Conservation (phyloP, 1,140 invertebrate genomes). For the Neodiprion virginianus region DNA sequence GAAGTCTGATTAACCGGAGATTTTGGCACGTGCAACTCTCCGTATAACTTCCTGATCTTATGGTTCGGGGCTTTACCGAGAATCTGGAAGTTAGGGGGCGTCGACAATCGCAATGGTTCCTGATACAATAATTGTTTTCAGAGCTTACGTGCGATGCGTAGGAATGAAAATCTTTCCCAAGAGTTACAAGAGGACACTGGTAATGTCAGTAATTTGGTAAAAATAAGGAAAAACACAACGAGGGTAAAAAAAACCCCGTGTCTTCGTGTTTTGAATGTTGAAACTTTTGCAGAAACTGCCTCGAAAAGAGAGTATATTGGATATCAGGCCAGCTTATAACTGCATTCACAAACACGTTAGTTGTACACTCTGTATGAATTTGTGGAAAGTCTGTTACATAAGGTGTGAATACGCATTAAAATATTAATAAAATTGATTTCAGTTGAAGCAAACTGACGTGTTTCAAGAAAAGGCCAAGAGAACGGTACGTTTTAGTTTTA, state of each 20-base stretch:
- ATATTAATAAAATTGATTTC: conserved; percentile 33
- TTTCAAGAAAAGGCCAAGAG: conserved; percentile 54
- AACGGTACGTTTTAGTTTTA: conserved; percentile 39
- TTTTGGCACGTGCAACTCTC: no score
- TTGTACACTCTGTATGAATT: conserved; percentile 21
- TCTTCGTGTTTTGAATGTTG: not conserved
- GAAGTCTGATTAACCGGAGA: no score
- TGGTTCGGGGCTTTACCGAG: not conserved
- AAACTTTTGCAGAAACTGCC: conserved; percentile 48
- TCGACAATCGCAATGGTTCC: no score
- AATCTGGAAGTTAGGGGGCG: no score
- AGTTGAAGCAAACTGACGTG: conserved; percentile 51
- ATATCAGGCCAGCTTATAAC: conserved; percentile 52
- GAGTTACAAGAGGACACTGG: conserved; percentile 37
- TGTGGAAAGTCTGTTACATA: not conserved
- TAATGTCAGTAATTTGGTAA: conserved; percentile 37
- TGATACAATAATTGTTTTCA: conserved; percentile 24
- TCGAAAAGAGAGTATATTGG: conserved; percentile 49
- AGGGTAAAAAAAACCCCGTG: no score
- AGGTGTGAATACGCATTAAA: not conserved
- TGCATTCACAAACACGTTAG: conserved; percentile 59
- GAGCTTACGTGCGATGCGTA: conserved; percentile 31
- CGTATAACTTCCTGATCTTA: not conserved
- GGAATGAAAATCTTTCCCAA: conserved; percentile 35
- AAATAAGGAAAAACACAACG: no score